Conservation (phyloP, 1,140 invertebrate species). For the Macrosteles quadrilineatus region DNA sequence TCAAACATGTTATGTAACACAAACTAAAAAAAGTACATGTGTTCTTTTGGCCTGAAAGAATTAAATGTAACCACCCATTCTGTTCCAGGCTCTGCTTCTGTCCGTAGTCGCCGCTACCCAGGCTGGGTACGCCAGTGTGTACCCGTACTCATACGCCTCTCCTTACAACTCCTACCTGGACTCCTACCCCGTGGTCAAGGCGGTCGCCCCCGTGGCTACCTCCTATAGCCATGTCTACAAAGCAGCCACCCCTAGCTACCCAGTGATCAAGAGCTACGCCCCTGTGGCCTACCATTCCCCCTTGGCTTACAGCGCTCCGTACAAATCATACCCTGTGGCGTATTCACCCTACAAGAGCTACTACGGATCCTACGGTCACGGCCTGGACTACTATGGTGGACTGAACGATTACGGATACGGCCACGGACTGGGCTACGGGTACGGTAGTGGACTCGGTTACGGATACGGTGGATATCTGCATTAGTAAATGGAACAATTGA, state of each 20-base stretch:
- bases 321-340: not conserved
- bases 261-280: slow-evolving; percentile 8
- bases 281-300: not conserved
- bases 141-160: not conserved
- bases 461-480: slow-evolving; percentile 8
- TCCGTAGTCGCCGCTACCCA: not conserved
- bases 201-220: not conserved
- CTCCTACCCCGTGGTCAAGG: not conserved
- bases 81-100: not conserved
- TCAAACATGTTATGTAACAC: no score
- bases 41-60: no score
- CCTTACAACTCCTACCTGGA: not conserved
- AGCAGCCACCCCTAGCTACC: not conserved
- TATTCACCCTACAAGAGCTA: not conserved
- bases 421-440: not conserved
- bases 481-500: not conserved
- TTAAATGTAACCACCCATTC: no score
- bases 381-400: not conserved
- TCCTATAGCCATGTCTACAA: slow-evolving; percentile 19
- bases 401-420: not conserved
- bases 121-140: not conserved
- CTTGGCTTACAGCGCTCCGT: not conserved
- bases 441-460: not conserved
- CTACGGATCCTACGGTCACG: not conserved
- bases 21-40: no score